Conservation (phyloP, 1,140 invertebrate genomes). For the Brachionus manjavacas region DNA sequence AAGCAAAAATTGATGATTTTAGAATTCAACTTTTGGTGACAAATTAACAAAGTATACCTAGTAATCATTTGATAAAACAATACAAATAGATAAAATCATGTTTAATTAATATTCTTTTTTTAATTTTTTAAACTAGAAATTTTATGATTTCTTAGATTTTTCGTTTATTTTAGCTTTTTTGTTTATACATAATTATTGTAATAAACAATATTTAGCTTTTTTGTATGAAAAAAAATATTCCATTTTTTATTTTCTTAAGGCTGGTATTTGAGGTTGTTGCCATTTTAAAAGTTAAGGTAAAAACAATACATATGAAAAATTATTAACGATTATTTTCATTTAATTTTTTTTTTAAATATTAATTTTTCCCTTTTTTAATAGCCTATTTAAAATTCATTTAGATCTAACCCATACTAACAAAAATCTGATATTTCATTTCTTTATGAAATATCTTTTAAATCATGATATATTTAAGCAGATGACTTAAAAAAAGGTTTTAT, state of each 20-base stretch:
- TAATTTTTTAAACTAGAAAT: no score
- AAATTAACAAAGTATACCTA: no score
- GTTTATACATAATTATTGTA: no score
- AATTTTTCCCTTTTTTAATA: neutral
- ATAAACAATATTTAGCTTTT: neutral
- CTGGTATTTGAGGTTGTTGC: neutral
- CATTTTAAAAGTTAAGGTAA: neutral
- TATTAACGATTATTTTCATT: neutral
- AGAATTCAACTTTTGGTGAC: no score
- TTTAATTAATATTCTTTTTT: no score
- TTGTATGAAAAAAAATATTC: neutral
- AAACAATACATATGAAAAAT: neutral
- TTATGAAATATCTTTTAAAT: neutral
- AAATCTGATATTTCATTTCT: neutral
- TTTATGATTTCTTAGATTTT: no score
- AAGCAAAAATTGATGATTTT: no score
- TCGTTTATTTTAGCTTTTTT: no score
- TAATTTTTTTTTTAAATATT: neutral
- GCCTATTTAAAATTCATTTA: neutral
- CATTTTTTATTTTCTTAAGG: neutral
- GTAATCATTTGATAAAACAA: neutral
- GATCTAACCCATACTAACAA: neutral
- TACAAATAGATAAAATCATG: neutral
- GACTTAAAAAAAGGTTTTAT: neutral
- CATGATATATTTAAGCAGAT: neutral